These are phyloP conservation scores for Strigamia maritima DNA, from an alignment of 2,888 invertebrate genomes.

Conservation along the genomic window DNA sequence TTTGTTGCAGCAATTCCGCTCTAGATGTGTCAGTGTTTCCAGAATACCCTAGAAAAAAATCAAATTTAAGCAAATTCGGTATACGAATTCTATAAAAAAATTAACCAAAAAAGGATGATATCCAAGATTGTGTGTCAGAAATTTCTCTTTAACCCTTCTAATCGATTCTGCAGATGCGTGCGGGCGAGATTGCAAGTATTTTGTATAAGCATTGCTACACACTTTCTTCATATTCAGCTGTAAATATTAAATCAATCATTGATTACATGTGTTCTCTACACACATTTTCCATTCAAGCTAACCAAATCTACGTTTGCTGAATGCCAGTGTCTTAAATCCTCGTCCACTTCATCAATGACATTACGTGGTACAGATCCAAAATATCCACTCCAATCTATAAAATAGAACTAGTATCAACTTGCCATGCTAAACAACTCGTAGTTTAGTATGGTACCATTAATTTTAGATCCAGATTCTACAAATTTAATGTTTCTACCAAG, in stretches of 20 bases:
- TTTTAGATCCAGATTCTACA: conserved; percentile 43
- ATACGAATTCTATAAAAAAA: not conserved
- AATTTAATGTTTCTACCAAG: conserved; percentile 69
- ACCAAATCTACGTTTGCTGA: conserved; percentile 72
- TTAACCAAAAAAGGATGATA: conserved; percentile 63
- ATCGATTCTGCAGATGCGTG: conserved; percentile 85
- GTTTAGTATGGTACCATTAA: conserved; percentile 19
- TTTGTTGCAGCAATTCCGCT: conserved; percentile 60
- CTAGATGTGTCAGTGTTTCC: conserved; percentile 54
- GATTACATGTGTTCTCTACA: too few species aligned
- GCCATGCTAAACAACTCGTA: conserved; percentile 1
- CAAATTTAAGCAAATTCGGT: not conserved
- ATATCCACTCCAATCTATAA: conserved; percentile 59
- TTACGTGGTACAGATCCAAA: conserved; percentile 79
- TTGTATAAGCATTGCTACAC: conserved; percentile 82
- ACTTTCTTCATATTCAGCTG: conserved; percentile 63
- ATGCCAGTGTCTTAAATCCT: conserved; percentile 71
- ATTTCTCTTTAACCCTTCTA: conserved; percentile 71
- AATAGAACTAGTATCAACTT: not conserved
- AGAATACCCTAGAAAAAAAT: conserved; percentile 47
- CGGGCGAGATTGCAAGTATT: conserved; percentile 83
- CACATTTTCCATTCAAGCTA: too few species aligned
- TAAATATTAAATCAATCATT: too few species aligned
- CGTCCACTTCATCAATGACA: conserved; percentile 76
- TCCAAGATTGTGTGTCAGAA: conserved; percentile 59